Percentiles rank a stretch among this genome's conserved stretches.
phyloP scores from a whole-genome alignment of 2,113 vertebrate species.

The Tragelaphus strepsiceros region DNA sequence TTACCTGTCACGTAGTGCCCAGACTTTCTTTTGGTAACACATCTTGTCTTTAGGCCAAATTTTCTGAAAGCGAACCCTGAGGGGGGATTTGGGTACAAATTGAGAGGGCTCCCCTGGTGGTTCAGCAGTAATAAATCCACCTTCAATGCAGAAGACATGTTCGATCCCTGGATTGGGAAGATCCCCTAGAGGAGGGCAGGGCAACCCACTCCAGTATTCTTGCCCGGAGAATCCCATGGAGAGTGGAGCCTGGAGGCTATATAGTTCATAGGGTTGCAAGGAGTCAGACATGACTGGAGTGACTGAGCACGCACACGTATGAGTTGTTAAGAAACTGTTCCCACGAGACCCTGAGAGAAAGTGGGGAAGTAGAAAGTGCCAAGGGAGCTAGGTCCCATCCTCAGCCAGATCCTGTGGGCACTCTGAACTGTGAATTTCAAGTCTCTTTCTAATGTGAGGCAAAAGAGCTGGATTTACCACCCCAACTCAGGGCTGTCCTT shows the following conservation, averaged over 20 bases:
- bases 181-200: neutral
- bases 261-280: neutral
- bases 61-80: neutral
- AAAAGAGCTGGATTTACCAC: neutral
- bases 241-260: neutral
- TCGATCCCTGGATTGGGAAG: neutral
- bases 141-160: neutral
- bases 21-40: neutral
- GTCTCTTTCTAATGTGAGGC: neutral
- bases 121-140: neutral
- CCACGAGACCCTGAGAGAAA: neutral
- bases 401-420: neutral
- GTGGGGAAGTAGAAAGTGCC: neutral
- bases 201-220: neutral
- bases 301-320: accelerated
- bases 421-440: neutral
- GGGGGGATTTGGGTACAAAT: neutral
- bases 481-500: accelerated
- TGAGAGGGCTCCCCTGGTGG: neutral
- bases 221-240: neutral
- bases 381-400: neutral
- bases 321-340: neutral
- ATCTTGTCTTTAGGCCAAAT: neutral
- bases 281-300: neutral
- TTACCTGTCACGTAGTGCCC: neutral